These are phyloP conservation scores for Strix aluco DNA, from an alignment of 2,113 vertebrate species.

Conservation along the genomic window DNA sequence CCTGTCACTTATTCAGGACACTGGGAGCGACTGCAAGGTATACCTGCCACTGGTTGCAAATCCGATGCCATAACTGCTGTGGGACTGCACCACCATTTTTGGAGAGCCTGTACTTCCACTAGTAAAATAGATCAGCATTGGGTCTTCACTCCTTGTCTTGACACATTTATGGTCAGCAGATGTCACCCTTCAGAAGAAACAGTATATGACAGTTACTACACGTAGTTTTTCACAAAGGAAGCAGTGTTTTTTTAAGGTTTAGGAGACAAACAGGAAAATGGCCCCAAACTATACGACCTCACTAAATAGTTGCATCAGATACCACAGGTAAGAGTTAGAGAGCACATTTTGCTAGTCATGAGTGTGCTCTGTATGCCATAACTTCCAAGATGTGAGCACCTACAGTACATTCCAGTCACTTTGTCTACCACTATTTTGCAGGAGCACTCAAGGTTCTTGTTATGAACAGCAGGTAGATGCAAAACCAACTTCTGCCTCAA, in stretches of 20 bases:
- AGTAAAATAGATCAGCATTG: constrained; percentile 81
- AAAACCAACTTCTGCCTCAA: not conserved
- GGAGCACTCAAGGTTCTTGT: not conserved
- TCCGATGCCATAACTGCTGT: constrained; percentile 80
- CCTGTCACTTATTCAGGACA: not conserved
- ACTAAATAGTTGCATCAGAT: not conserved
- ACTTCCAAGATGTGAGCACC: not conserved
- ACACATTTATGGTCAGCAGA: constrained; percentile 74
- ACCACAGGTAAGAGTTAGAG: not conserved
- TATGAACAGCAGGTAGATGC: not conserved
- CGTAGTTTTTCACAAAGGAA: not conserved
- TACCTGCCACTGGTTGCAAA: constrained; percentile 79
- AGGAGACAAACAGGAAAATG: not conserved
- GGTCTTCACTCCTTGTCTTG: constrained; percentile 74
- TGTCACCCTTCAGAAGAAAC: constrained; percentile 66
- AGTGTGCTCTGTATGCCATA: not conserved
- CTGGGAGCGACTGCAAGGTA: not conserved
- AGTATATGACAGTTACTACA: not conserved
- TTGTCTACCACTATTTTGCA: not conserved
- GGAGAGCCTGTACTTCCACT: constrained; percentile 83
- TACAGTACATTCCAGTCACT: not conserved
- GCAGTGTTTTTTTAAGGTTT: not conserved
- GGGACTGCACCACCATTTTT: constrained; percentile 83
- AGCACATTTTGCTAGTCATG: not conserved
- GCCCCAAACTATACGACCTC: not conserved